phyloP scores from a whole-genome alignment of 2,888 invertebrate genomes.

The Andrena minutula region DNA sequence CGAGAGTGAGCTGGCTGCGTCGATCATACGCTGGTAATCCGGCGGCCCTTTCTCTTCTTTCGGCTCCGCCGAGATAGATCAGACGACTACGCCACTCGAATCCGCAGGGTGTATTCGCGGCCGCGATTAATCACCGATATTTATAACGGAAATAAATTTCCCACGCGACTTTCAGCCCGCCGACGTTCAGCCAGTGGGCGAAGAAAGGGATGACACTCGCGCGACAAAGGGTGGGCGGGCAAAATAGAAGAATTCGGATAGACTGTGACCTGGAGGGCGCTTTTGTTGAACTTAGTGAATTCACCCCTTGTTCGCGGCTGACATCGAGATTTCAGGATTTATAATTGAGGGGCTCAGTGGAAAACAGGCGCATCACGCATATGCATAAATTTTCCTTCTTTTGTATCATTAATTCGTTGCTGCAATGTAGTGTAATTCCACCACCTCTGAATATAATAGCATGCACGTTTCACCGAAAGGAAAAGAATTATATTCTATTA shows the following conservation, averaged over 20 bases:
- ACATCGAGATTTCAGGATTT: background rate
- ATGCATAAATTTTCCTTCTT: no score
- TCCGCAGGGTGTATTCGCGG: conserved; percentile 48
- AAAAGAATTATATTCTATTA: no score
- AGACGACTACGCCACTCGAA: conserved; percentile 48
- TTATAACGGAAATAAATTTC: conserved; percentile 66
- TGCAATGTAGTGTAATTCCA: no score
- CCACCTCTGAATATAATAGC: no score
- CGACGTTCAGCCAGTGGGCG: conserved; percentile 14
- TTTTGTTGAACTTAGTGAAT: conserved; percentile 28
- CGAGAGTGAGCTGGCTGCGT: background rate
- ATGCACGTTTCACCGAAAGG: no score
- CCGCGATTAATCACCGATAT: conserved; percentile 65
- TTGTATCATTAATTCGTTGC: no score
- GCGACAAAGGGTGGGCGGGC: background rate
- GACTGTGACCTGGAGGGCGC: background rate
- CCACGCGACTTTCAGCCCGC: conserved; percentile 36
- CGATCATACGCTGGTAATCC: conserved; percentile 42
- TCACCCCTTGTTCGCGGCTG: background rate
- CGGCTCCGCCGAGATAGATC: conserved; percentile 31
- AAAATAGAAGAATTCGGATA: conserved; percentile 10
- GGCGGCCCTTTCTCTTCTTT: conserved; percentile 28
- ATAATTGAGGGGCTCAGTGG: background rate
- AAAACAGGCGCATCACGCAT: no score
- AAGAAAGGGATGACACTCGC: conserved; percentile 9